Percentiles rank a stretch among this genome's conserved stretches.
These are phyloP conservation scores for Pollimyrus isidori DNA, from an alignment of 2,113 vertebrate genomes.

Conservation along the genomic window DNA sequence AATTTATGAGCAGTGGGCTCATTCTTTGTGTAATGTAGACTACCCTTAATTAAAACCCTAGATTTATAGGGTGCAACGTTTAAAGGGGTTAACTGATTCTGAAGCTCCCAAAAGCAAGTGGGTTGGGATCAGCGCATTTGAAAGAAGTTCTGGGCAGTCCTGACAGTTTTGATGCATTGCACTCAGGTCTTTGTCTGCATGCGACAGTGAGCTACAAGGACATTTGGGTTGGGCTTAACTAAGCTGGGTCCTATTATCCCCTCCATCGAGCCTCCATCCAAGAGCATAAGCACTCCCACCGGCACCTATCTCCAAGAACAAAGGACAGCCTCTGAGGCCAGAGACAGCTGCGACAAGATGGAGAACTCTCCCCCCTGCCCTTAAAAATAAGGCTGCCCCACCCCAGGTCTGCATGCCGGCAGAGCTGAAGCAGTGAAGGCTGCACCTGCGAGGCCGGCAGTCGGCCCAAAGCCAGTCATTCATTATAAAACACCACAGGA, in stretches of 20 bases:
- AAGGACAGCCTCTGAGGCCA: background rate
- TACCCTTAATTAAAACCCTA: conserved; percentile 7
- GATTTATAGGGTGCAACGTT: background rate
- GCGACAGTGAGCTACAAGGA: background rate
- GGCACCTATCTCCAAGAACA: background rate
- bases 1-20: background rate
- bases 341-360: background rate
- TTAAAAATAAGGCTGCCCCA: background rate
- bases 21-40: conserved; percentile 5
- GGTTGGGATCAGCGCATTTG: background rate
- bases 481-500: conserved; percentile 17
- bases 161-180: background rate
- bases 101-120: background rate
- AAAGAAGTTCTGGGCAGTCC: background rate
- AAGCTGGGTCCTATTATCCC: background rate
- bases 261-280: background rate
- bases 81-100: conserved; percentile 8
- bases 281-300: background rate
- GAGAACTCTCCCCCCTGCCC: background rate
- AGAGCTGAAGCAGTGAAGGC: background rate
- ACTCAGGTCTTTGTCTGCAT: background rate
- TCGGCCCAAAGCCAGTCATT: conserved; percentile 18
- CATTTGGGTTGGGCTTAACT: background rate
- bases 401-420: background rate
- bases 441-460: conserved; percentile 11